Conservation (phyloP, 2,113 vertebrate species). For the Colinus virginianus region DNA sequence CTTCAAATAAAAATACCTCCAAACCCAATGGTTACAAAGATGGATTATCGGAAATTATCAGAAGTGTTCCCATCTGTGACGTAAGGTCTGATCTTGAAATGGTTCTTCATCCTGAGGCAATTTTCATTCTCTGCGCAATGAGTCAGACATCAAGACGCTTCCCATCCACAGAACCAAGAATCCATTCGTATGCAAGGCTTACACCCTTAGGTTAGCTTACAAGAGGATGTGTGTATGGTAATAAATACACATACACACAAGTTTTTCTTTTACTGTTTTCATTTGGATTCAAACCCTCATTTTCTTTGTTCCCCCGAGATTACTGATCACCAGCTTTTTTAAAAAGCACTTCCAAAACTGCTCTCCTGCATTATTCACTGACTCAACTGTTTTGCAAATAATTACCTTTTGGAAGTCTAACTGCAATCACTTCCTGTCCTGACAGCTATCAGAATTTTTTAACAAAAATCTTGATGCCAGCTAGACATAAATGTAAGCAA, state of each 20-base stretch:
- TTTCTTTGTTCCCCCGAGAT: neutral
- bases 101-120: neutral
- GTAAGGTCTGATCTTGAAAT: neutral
- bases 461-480: neutral
- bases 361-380: neutral
- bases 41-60: neutral
- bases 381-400: neutral
- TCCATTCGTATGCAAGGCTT: neutral
- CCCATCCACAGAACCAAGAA: neutral
- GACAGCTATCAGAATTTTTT: neutral
- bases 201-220: accelerated
- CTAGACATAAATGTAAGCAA: neutral
- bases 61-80: neutral
- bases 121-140: neutral
- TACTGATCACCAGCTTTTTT: neutral
- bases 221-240: neutral
- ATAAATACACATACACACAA: neutral
- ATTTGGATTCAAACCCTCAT: neutral
- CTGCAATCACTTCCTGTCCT: neutral
- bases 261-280: neutral
- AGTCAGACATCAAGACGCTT: neutral
- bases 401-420: neutral
- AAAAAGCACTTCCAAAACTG: neutral
- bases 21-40: neutral
- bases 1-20: neutral